Evolutionary conservation across 2,888 invertebrate genomes (phyloP).

Genomic region (Eristalis intricaria): DNA sequence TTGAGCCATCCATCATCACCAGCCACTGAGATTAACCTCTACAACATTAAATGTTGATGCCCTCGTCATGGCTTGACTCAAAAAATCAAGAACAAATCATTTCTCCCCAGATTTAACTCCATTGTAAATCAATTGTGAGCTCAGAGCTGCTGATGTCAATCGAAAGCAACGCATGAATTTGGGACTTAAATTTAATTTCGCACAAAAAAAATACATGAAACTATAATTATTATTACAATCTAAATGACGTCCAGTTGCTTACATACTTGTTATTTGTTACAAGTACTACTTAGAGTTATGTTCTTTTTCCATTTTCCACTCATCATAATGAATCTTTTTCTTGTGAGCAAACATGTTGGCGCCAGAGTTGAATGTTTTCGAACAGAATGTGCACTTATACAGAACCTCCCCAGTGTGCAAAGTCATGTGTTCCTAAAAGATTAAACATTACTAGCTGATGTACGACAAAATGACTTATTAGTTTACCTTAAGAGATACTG

Average conservation of each 20-base stretch:
- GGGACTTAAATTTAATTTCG: neutral
- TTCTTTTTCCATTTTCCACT: slow-evolving; percentile 72
- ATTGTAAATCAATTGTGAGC: no score
- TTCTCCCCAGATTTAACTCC: no score
- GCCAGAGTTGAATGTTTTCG: slow-evolving; percentile 74
- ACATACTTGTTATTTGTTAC: no score
- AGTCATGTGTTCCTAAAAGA: slow-evolving; percentile 73
- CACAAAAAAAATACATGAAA: neutral
- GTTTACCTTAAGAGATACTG: slow-evolving; percentile 71
- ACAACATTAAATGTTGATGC: no score
- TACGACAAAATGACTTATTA: no score
- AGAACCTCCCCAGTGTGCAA: slow-evolving; percentile 73
- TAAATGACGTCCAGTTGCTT: neutral
- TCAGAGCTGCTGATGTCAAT: neutral
- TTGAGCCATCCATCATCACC: no score
- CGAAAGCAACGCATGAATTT: neutral
- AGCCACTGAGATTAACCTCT: no score
- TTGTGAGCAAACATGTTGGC: slow-evolving; percentile 74
- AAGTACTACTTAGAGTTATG: slow-evolving; percentile 22
- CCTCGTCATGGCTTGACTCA: no score
- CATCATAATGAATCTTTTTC: slow-evolving; percentile 72
- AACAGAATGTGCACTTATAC: slow-evolving; percentile 73
- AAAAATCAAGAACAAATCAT: no score
- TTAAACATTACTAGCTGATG: neutral
- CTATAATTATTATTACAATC: neutral